Base-by-base conservation (phyloP, 2,797 vertebrate genomes). In the Chromis chromis region DNA sequence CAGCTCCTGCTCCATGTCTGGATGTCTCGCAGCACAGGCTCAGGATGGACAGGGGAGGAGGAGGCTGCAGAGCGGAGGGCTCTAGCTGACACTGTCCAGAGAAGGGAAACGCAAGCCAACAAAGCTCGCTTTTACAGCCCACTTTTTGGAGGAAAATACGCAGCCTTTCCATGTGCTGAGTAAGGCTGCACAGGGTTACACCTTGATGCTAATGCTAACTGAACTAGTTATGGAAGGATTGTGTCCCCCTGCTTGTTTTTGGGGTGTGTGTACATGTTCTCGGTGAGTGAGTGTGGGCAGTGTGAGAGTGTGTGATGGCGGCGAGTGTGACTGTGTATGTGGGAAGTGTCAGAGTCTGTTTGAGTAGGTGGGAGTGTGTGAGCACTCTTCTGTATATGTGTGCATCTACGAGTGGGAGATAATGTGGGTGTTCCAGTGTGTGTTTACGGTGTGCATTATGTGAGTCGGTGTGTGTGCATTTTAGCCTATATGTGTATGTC, bases 1-100 rank as follows among this genome's bases (percentile, higher is more conserved):
- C 85, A 78, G 84, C 76, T 76, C 44, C 72, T 46, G 69, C 67
- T 65, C 76, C 56, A 0, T 22, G 83, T 85, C 83, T 89, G 88
- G 68, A 67, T n/a, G 60, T 25, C 4, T 49, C 75, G 69, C 75
- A 6, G 59, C 8, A 65, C 68, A 25, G 60, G 50, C 64, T 49
- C 12, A 10, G 27, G 46, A 9, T 14, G 39, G 55, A 1, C 6
- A 7, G 16, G 17, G 42, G 68, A 55, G 64, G 53, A 39, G 24
- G 64, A 1, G 63, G 53, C 27, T 28, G 25, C 19, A 19, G 42
- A 54, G 42, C 9, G 11, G 40, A 42, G 60, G 55, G 63, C 48
- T 74, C 57, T 33, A 28, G 33, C 55, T 86, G 84, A 89, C 58
- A 64, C 78, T 88, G 76, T 87, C 80, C 88, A 89, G 89, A 68